Evolutionary conservation across 2,797 vertebrate genomes (phyloP).

Genomic region (Cyclura pinguis): DNA sequence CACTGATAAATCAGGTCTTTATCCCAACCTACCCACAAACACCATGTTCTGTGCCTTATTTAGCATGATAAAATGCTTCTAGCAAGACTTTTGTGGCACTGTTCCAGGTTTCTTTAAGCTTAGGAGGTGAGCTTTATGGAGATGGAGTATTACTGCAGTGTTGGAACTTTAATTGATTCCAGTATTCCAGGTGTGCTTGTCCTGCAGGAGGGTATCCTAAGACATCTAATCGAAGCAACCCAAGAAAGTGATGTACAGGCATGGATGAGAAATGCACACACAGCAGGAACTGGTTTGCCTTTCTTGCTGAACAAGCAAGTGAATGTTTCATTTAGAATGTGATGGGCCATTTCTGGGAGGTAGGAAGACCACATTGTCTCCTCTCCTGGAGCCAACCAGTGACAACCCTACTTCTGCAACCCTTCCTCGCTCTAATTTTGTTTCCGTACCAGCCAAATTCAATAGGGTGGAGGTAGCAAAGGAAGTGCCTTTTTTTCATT

Average conservation of each 20-base stretch:
- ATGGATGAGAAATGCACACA: neutral
- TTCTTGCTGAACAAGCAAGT: neutral
- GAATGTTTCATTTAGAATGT: neutral
- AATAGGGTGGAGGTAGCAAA: too few species aligned
- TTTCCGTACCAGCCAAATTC: neutral
- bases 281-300: neutral
- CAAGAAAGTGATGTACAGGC: neutral
- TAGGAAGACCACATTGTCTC: neutral
- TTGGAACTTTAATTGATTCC: constrained; percentile 19
- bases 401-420: neutral
- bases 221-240: neutral
- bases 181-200: neutral
- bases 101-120: constrained; percentile 6
- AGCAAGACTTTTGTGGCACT: neutral
- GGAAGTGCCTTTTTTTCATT: too few species aligned
- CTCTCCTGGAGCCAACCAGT: neutral
- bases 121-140: neutral
- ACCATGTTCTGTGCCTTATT: neutral
- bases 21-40: neutral
- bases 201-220: neutral
- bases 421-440: neutral
- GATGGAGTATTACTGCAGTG: neutral
- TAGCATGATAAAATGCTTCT: neutral
- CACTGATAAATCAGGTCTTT: constrained; percentile 13
- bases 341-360: neutral